Evolutionary conservation across 2,888 invertebrate species (phyloP).

Genomic region (Pristionchus exspectatus): DNA sequence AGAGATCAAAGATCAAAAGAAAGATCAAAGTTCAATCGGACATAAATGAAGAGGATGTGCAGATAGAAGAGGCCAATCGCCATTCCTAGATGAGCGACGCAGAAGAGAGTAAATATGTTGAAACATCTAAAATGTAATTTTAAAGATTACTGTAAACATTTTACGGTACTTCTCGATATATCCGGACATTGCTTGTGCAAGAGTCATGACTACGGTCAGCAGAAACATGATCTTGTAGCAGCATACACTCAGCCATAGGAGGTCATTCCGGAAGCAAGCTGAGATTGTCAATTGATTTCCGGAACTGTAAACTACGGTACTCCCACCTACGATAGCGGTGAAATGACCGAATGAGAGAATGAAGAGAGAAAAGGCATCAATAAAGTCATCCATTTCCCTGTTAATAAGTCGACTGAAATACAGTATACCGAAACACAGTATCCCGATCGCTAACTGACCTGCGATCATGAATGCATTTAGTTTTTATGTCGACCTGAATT

Average conservation of each 20-base stretch:
- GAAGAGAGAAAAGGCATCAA: neutral
- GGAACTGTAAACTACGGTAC: neutral
- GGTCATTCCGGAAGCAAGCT: neutral
- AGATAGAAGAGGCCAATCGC: neutral
- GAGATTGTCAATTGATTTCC: neutral
- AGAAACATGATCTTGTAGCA: neutral
- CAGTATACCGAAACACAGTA: neutral
- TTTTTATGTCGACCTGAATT: neutral
- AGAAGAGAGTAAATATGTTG: neutral
- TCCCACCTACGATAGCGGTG: neutral
- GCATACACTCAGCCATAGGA: neutral
- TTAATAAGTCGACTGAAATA: neutral
- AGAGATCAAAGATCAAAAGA: neutral
- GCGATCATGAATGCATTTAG: neutral
- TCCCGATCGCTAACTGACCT: neutral
- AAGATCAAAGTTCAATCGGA: neutral
- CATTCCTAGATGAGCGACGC: neutral
- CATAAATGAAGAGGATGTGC: neutral
- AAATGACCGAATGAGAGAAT: neutral
- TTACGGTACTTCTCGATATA: neutral
- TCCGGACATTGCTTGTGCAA: slow-evolving; percentile 2
- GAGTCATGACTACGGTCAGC: neutral
- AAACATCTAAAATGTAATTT: neutral
- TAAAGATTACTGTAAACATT: neutral
- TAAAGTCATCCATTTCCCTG: neutral